phyloP scores from a whole-genome alignment of 2,797 vertebrate genomes.

The Arrhamphus sclerolepis region DNA sequence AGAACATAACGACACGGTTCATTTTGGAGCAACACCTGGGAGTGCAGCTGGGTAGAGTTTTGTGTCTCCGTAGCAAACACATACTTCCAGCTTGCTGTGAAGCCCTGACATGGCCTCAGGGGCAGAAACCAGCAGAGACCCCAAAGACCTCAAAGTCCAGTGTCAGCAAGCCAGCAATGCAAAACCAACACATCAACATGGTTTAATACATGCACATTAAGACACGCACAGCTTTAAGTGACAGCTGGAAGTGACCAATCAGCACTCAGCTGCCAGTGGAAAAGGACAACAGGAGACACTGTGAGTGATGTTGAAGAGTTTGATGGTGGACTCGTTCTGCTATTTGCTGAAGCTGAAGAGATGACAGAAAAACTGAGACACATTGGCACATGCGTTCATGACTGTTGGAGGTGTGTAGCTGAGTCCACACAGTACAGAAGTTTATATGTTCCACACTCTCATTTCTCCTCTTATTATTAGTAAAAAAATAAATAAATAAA shows the following conservation, averaged over 20 bases:
- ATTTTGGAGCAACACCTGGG: slow-evolving; percentile 18
- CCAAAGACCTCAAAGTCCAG: slow-evolving; percentile 59
- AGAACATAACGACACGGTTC: neutral
- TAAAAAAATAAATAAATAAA: too few species aligned
- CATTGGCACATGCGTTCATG: neutral
- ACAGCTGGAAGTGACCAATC: slow-evolving; percentile 43
- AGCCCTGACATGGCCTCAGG: slow-evolving; percentile 38
- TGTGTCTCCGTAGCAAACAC: slow-evolving; percentile 9
- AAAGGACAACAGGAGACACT: slow-evolving; percentile 9
- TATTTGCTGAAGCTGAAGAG: slow-evolving; percentile 31
- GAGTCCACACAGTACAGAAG: neutral
- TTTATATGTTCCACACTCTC: too few species aligned
- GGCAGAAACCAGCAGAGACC: slow-evolving; percentile 36
- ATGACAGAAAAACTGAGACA: slow-evolving; percentile 34
- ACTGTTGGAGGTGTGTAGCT: neutral
- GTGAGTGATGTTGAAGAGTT: slow-evolving; percentile 27
- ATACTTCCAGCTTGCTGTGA: slow-evolving; percentile 13
- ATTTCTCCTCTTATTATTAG: too few species aligned
- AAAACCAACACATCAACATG: slow-evolving; percentile 75
- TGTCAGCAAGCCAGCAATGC: slow-evolving; percentile 58
- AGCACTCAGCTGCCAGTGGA: slow-evolving; percentile 7
- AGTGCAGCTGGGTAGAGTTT: slow-evolving; percentile 2
- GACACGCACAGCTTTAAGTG: slow-evolving; percentile 27
- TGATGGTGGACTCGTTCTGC: slow-evolving; percentile 43
- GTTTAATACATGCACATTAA: slow-evolving; percentile 63